These are phyloP conservation scores for Maniola hyperantus DNA, from an alignment of 2,888 invertebrate genomes.

Conservation along the genomic window DNA sequence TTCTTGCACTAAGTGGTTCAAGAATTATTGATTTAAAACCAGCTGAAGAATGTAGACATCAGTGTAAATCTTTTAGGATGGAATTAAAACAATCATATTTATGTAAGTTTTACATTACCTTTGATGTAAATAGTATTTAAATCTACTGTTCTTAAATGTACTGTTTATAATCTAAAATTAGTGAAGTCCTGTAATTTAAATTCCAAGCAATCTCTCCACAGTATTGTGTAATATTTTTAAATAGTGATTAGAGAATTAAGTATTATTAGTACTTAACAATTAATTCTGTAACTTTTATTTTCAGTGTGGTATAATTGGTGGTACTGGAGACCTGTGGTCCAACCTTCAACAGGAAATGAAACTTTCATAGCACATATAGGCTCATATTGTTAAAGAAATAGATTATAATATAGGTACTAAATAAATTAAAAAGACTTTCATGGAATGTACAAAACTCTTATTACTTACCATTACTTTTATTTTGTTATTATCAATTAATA, in stretches of 20 bases:
- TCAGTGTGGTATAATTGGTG: slow-evolving; percentile 93
- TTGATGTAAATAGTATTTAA: too few relatives aligned
- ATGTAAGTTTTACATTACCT: slow-evolving; percentile 83
- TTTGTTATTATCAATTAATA: slow-evolving; percentile 15
- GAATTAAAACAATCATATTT: slow-evolving; percentile 88
- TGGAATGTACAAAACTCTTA: slow-evolving; percentile 70
- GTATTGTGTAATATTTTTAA: too few relatives aligned
- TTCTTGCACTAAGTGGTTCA: slow-evolving; percentile 88
- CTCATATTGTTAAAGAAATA: slow-evolving; percentile 84
- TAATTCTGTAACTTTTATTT: slow-evolving; percentile 55
- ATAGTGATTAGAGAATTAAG: too few relatives aligned
- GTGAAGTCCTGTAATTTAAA: too few relatives aligned
- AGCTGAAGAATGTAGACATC: slow-evolving; percentile 88
- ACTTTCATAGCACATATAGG: slow-evolving; percentile 86
- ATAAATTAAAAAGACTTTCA: slow-evolving; percentile 16
- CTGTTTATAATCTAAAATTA: too few relatives aligned
- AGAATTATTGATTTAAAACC: slow-evolving; percentile 88
- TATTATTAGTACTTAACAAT: too few relatives aligned
- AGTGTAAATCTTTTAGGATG: slow-evolving; percentile 88
- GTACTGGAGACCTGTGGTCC: slow-evolving; percentile 89
- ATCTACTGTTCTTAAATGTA: too few relatives aligned
- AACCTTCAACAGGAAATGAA: slow-evolving; percentile 81
- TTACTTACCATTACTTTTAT: slow-evolving; percentile 41
- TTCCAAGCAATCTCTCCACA: too few relatives aligned
- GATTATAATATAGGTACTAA: not conserved